phyloP scores from a whole-genome alignment of 2,888 invertebrate species.

The Tanypteryx hageni region DNA sequence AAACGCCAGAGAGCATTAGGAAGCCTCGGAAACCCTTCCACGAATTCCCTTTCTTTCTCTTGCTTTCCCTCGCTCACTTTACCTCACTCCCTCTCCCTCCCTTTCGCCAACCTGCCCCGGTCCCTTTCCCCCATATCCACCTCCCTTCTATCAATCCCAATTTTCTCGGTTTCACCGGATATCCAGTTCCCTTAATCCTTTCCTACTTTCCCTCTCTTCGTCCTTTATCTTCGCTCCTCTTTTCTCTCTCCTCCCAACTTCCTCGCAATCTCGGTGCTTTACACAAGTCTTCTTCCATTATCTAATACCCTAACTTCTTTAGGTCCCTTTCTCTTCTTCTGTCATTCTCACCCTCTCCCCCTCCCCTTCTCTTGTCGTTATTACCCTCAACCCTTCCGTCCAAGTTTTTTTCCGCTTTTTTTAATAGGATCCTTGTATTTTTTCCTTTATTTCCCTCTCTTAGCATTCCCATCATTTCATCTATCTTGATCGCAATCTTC shows the following conservation, averaged over 20 bases:
- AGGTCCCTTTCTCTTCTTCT: too few species aligned
- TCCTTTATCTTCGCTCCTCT: neutral
- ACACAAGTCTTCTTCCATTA: constrained; percentile 26
- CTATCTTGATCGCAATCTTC: too few species aligned
- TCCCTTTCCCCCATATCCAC: too few species aligned
- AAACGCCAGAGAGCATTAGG: constrained; percentile 52
- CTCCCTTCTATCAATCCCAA: constrained; percentile 21
- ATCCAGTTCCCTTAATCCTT: constrained; percentile 44
- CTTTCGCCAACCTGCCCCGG: neutral
- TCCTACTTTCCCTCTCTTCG: neutral
- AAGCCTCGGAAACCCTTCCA: neutral
- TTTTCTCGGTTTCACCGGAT: constrained; percentile 35
- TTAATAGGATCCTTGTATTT: neutral
- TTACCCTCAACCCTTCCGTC: neutral
- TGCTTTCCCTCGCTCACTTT: neutral
- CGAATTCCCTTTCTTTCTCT: neutral
- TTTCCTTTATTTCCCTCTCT: neutral
- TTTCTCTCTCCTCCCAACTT: neutral
- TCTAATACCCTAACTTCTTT: constrained; percentile 2
- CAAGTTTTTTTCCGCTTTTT: neutral
- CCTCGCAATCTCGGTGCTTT: constrained; percentile 25
- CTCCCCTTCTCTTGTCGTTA: neutral
- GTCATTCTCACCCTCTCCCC: neutral
- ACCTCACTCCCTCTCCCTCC: neutral
- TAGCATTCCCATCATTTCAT: too few species aligned